phyloP scores from a whole-genome alignment of 2,888 invertebrate species.

The Euplexia lucipara region DNA sequence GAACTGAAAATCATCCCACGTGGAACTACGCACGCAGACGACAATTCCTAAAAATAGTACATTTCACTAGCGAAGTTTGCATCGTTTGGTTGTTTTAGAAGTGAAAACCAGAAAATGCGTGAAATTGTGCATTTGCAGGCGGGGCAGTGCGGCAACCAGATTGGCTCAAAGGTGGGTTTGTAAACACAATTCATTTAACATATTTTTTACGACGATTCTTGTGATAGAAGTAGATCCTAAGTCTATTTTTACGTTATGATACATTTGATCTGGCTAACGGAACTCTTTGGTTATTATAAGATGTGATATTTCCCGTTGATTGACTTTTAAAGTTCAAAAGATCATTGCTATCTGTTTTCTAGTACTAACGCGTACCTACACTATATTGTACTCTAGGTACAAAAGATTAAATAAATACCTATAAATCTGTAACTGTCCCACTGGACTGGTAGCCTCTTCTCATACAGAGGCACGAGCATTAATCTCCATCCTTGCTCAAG shows the following conservation, averaged over 20 bases:
- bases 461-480: too few species aligned
- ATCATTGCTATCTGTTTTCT: constrained; percentile 38
- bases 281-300: constrained; percentile 45
- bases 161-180: constrained; percentile 95
- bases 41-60: constrained; percentile 71
- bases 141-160: constrained; percentile 98
- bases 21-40: constrained; percentile 57
- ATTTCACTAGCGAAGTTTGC: constrained; percentile 50
- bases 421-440: too few species aligned
- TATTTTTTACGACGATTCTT: not conserved
- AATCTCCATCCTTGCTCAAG: too few species aligned
- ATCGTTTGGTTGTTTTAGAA: constrained; percentile 61
- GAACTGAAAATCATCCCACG: constrained; percentile 58
- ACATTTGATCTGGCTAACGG: constrained; percentile 34
- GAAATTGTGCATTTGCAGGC: constrained; percentile 98
- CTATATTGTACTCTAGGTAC: too few species aligned
- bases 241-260: constrained; percentile 59
- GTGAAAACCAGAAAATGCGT: constrained; percentile 92
- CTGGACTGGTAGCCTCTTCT: too few species aligned
- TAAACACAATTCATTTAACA: constrained; percentile 37
- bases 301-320: constrained; percentile 54
- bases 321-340: constrained; percentile 47
- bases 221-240: not conserved
- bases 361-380: not conserved
- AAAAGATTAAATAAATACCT: too few species aligned